Percentiles rank a stretch among this genome's conserved stretches.
Evolutionary conservation across 2,113 vertebrate species (phyloP).

Genomic region (Salminus brasiliensis): DNA sequence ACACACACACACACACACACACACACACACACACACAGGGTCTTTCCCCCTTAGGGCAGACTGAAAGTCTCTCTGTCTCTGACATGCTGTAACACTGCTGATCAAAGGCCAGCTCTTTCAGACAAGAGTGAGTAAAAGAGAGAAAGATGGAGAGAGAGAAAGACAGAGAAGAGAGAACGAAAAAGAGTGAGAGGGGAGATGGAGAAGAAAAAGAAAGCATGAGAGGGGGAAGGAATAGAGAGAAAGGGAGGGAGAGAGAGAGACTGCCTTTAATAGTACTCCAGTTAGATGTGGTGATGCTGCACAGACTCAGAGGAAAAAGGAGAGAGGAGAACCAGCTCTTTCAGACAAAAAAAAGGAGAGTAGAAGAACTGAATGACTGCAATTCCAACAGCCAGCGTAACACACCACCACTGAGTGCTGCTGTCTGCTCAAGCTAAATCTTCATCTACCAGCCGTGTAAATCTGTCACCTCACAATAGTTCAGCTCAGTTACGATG

Average conservation of each 20-base stretch:
- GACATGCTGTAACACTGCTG: conserved; percentile 44
- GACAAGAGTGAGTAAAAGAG: conserved; percentile 36
- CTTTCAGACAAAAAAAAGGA: too few relatives aligned
- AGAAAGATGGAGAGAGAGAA: not conserved
- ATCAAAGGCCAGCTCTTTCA: conserved; percentile 49
- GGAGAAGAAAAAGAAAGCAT: not conserved
- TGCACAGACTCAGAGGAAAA: not conserved
- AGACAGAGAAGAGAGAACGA: conserved; percentile 1
- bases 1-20: conserved; percentile 21
- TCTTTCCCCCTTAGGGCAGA: conserved; percentile 15
- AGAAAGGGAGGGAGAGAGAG: not conserved
- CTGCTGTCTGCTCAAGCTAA: too few relatives aligned
- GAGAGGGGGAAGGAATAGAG: not conserved
- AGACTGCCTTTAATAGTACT: too few relatives aligned
- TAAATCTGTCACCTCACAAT: too few relatives aligned
- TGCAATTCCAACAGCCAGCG: too few relatives aligned
- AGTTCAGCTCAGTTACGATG: too few relatives aligned
- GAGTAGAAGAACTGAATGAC: too few relatives aligned
- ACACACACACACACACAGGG: too few relatives aligned
- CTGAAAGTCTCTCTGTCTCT: conserved; percentile 29
- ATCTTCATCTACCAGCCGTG: too few relatives aligned
- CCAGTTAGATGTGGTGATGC: not conserved
- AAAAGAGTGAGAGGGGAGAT: not conserved
- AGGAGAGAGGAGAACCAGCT: too few relatives aligned
- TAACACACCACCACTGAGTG: too few relatives aligned